Conservation (phyloP, 1,140 invertebrate genomes). For the Gryllus bimaculatus region DNA sequence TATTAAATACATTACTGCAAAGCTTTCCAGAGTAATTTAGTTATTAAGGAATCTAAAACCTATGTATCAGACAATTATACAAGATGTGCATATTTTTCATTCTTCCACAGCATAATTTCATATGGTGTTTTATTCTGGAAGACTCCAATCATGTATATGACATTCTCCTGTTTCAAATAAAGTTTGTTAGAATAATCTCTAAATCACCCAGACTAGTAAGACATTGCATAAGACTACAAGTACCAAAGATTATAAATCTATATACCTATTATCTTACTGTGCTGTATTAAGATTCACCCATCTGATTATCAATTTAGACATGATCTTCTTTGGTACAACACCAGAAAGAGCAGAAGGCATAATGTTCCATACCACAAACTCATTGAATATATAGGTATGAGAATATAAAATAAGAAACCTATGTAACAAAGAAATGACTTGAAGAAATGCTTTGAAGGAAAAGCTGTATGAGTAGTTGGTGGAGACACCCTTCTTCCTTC, state of each 20-base stretch:
- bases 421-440: too few relatives aligned
- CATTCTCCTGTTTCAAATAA: neutral
- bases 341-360: too few relatives aligned
- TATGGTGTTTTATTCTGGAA: constrained; percentile 8
- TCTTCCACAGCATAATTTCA: constrained; percentile 7
- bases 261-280: neutral
- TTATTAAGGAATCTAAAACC: constrained; percentile 11
- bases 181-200: neutral
- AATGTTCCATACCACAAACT: too few relatives aligned
- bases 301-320: too few relatives aligned
- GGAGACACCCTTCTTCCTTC: too few relatives aligned
- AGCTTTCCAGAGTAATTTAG: constrained; percentile 7
- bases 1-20: neutral
- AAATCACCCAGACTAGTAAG: neutral
- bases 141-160: neutral
- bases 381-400: too few relatives aligned
- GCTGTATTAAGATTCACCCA: too few relatives aligned
- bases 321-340: too few relatives aligned
- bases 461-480: too few relatives aligned
- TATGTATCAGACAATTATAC: neutral
- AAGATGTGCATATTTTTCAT: neutral
- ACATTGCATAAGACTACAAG: neutral
- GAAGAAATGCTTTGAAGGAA: too few relatives aligned
- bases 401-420: too few relatives aligned
- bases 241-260: neutral